phyloP scores from a whole-genome alignment of 2,797 vertebrate species.

The Babyrousa celebensis region DNA sequence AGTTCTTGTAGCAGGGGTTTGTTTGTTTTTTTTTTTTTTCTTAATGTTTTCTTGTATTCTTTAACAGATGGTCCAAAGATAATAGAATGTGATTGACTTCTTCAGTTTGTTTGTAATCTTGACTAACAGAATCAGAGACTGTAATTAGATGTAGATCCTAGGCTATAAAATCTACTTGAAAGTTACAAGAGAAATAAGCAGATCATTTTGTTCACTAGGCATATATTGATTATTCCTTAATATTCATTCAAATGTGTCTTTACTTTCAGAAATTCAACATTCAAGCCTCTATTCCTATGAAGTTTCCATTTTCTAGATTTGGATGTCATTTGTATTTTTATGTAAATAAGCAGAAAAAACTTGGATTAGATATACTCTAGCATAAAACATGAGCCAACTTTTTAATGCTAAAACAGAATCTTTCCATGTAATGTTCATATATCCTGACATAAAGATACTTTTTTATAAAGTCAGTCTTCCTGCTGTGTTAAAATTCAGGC shows the following conservation, averaged over 20 bases:
- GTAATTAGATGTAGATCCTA: not conserved
- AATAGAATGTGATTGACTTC: constrained; percentile 4
- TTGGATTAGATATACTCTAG: not conserved
- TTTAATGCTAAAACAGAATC: constrained; percentile 42
- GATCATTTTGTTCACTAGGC: not conserved
- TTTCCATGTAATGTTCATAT: not conserved
- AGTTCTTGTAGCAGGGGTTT: not conserved
- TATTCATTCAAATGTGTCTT: constrained; percentile 20
- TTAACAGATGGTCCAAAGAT: not conserved
- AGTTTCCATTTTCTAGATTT: constrained; percentile 54
- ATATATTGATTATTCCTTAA: constrained; percentile 43
- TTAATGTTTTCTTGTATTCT: not conserved
- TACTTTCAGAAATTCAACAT: constrained; percentile 17
- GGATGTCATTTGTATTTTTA: constrained; percentile 51
- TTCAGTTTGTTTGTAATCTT: not conserved
- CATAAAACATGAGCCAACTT: not conserved
- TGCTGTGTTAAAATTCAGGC: constrained; percentile 1
- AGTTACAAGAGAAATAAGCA: constrained; percentile 1
- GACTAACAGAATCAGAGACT: not conserved
- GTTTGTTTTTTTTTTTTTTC: not conserved
- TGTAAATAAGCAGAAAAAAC: constrained; percentile 14
- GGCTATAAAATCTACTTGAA: constrained; percentile 16
- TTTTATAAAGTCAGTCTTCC: not conserved
- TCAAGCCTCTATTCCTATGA: not conserved
- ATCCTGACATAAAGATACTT: not conserved